Conservation (phyloP, 2,888 invertebrate species). For the Pseudococcus jackbeardsleyi region DNA sequence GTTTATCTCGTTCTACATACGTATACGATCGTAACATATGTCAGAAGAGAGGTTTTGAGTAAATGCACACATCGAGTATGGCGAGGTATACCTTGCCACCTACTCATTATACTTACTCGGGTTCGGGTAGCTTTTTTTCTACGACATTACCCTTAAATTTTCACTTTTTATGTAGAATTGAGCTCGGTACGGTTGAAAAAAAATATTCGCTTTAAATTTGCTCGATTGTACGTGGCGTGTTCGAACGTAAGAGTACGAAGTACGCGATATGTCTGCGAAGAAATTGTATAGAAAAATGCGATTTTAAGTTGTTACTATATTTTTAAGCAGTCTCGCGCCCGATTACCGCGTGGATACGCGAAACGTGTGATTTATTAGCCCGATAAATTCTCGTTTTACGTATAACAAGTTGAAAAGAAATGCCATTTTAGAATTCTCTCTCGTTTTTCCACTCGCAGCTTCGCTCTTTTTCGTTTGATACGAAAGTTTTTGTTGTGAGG, state of each 20-base stretch:
- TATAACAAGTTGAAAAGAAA: conserved; percentile 28
- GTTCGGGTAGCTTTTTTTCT: background rate
- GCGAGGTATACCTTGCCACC: background rate
- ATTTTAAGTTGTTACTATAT: conserved; percentile 44
- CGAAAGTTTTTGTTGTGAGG: background rate
- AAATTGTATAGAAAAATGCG: conserved; percentile 50
- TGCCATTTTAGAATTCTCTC: background rate
- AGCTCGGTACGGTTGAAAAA: background rate
- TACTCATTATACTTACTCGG: background rate
- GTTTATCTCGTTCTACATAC: conserved; percentile 22
- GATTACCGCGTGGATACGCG: conserved; percentile 28
- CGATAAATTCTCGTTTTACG: conserved; percentile 45
- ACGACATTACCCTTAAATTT: background rate
- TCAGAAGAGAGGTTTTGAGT: background rate
- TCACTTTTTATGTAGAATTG: background rate
- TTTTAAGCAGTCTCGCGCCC: conserved; percentile 42
- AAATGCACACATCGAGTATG: background rate
- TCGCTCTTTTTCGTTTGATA: background rate
- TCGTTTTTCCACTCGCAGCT: background rate
- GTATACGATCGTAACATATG: background rate
- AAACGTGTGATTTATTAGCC: conserved; percentile 48
- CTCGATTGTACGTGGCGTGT: background rate
- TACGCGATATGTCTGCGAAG: background rate
- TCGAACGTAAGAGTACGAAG: background rate
- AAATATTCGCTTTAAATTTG: background rate